These are phyloP conservation scores for Oryzias javanicus DNA, from an alignment of 2,113 vertebrate genomes.

Conservation along the genomic window DNA sequence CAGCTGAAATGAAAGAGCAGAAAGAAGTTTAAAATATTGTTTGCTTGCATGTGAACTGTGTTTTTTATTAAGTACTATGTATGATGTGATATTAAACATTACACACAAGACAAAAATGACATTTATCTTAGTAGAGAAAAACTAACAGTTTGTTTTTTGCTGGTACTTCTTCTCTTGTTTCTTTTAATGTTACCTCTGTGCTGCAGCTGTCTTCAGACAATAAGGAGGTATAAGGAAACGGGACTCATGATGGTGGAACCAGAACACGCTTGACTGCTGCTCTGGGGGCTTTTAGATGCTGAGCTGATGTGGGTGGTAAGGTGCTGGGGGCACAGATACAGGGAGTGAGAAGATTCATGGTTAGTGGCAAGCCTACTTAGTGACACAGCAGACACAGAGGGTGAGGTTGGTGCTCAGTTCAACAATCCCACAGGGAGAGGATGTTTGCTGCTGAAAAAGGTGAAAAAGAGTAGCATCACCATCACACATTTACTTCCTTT, in stretches of 20 bases:
- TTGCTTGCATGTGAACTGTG: constrained; percentile 27
- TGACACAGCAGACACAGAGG: constrained; percentile 58
- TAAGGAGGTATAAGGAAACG: constrained; percentile 43
- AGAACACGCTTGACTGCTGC: constrained; percentile 48
- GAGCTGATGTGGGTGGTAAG: constrained; percentile 6
- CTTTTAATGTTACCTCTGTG: constrained; percentile 40
- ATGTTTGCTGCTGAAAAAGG: constrained; percentile 63
- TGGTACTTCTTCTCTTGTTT: constrained; percentile 10
- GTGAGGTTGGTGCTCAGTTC: constrained; percentile 65
- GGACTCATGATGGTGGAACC: constrained; percentile 38
- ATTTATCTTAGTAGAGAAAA: not conserved
- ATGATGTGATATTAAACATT: constrained; percentile 27
- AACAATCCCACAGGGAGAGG: constrained; percentile 61
- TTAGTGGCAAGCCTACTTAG: constrained; percentile 52
- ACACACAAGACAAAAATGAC: not conserved
- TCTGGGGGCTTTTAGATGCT: constrained; percentile 43
- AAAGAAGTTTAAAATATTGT: constrained; percentile 42
- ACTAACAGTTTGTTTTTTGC: constrained; percentile 24
- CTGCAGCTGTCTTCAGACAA: constrained; percentile 58
- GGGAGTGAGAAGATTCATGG: constrained; percentile 35
- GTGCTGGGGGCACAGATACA: constrained; percentile 16
- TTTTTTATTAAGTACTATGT: constrained; percentile 23
- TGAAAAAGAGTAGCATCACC: constrained; percentile 22
- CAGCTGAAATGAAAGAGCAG: constrained; percentile 28
- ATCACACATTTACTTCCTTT: constrained; percentile 28